Evolutionary conservation across 2,113 vertebrate species (phyloP).

Genomic region (Takifugu flavidus): DNA sequence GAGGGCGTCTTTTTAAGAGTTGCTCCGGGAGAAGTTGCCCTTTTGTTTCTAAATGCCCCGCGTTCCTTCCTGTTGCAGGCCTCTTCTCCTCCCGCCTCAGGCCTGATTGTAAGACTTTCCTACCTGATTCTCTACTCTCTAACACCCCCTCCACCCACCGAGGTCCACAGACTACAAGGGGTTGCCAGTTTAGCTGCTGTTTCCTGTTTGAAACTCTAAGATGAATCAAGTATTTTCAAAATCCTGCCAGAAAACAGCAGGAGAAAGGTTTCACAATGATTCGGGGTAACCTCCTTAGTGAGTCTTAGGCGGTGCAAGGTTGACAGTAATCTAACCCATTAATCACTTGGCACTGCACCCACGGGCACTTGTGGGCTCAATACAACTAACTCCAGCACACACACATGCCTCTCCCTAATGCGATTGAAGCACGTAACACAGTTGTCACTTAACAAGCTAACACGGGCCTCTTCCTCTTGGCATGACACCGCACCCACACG

Average conservation of each 20-base stretch:
- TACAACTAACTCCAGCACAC: slow-evolving; percentile 35
- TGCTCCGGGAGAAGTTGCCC: slow-evolving; percentile 21
- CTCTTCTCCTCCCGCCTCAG: slow-evolving; percentile 72
- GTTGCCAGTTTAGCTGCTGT: slow-evolving; percentile 33
- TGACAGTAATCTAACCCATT: slow-evolving; percentile 61
- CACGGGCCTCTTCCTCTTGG: slow-evolving; percentile 33
- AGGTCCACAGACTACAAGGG: slow-evolving; percentile 48
- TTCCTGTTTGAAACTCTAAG: not conserved
- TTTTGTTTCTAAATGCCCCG: slow-evolving; percentile 40
- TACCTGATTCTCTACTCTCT: slow-evolving; percentile 51
- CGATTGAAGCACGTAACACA: slow-evolving; percentile 49
- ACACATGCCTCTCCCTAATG: slow-evolving; percentile 30
- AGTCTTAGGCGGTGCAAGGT: slow-evolving; percentile 58
- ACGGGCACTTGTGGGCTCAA: slow-evolving; percentile 41
- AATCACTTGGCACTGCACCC: slow-evolving; percentile 57
- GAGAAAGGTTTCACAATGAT: slow-evolving; percentile 45
- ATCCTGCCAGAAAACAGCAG: slow-evolving; percentile 16
- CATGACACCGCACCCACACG: slow-evolving; percentile 44
- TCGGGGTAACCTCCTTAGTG: slow-evolving; percentile 64
- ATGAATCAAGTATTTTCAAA: not conserved
- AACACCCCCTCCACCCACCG: slow-evolving; percentile 52
- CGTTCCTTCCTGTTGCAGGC: slow-evolving; percentile 68
- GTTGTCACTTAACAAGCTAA: slow-evolving; percentile 53
- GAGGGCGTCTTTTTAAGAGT: slow-evolving; percentile 10
- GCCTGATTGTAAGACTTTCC: slow-evolving; percentile 72